A percentile compares a stretch with the other conserved stretches of the same genome.
Evolutionary conservation across 2,113 vertebrate genomes (phyloP).

Genomic region (human): DNA sequence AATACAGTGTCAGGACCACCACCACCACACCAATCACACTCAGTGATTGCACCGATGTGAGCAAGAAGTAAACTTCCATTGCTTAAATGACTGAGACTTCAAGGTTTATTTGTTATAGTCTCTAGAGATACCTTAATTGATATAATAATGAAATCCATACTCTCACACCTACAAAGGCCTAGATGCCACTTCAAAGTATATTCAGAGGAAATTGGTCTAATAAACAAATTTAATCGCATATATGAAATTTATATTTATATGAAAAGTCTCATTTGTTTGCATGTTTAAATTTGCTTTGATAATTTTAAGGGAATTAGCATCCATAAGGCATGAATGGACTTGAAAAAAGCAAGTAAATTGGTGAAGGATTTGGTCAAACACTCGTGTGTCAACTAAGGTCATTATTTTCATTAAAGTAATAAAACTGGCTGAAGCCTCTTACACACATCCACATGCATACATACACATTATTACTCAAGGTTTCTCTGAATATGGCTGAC

Average conservation of each 20-base stretch:
- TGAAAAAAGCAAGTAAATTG: neutral
- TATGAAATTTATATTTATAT: neutral
- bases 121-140: neutral
- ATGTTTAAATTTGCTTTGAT: neutral
- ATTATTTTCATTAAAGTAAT: neutral
- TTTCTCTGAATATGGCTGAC: neutral
- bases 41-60: neutral
- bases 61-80: neutral
- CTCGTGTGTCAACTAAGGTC: neutral
- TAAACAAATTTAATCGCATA: neutral
- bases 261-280: neutral
- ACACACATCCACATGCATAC: neutral
- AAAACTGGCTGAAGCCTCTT: neutral
- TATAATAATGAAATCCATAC: neutral
- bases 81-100: neutral
- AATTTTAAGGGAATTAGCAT: neutral
- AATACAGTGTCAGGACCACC: neutral
- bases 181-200: neutral
- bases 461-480: neutral
- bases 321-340: neutral
- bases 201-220: neutral
- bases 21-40: neutral
- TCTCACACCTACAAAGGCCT: neutral
- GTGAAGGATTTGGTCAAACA: neutral
- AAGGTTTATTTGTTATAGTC: neutral